Percentiles rank a stretch among this genome's conserved stretches.
These are phyloP conservation scores for Morone saxatilis DNA, from an alignment of 2,113 vertebrate species.

Conservation along the genomic window DNA sequence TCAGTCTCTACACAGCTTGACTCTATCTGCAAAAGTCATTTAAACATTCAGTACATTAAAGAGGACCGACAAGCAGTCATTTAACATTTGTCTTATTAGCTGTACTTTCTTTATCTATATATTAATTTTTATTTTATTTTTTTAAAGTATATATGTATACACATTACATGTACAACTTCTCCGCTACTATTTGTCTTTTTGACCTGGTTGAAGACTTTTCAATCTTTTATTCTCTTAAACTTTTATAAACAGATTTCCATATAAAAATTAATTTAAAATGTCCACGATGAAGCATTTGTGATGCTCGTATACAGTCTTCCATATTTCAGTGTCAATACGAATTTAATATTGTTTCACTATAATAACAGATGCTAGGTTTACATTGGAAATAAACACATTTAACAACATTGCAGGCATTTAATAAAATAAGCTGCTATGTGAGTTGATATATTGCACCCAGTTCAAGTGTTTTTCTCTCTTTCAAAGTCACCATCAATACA, in stretches of 20 bases:
- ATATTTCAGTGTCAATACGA: slow-evolving; percentile 38
- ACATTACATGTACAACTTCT: background rate
- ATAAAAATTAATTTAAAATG: background rate
- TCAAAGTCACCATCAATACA: slow-evolving; percentile 46
- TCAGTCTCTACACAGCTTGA: slow-evolving; percentile 53
- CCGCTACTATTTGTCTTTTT: background rate
- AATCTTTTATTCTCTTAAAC: background rate
- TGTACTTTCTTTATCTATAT: background rate
- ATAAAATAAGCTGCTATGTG: slow-evolving; percentile 8
- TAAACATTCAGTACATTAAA: slow-evolving; percentile 28
- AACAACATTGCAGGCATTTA: slow-evolving; percentile 14
- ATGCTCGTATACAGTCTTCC: background rate
- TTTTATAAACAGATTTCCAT: background rate
- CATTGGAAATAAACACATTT: slow-evolving; percentile 37
- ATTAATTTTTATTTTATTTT: background rate
- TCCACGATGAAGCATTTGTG: background rate
- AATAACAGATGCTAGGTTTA: background rate
- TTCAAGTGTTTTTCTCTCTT: slow-evolving; percentile 21
- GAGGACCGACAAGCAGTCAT: slow-evolving; percentile 27
- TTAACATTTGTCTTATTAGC: slow-evolving; percentile 18
- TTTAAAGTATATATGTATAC: background rate
- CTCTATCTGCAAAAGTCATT: slow-evolving; percentile 44
- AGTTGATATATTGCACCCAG: slow-evolving; percentile 24
- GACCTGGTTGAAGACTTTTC: background rate
- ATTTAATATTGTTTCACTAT: slow-evolving; percentile 21